Evolutionary conservation across 2,113 vertebrate species (phyloP).

Genomic region (Hucho hucho): DNA sequence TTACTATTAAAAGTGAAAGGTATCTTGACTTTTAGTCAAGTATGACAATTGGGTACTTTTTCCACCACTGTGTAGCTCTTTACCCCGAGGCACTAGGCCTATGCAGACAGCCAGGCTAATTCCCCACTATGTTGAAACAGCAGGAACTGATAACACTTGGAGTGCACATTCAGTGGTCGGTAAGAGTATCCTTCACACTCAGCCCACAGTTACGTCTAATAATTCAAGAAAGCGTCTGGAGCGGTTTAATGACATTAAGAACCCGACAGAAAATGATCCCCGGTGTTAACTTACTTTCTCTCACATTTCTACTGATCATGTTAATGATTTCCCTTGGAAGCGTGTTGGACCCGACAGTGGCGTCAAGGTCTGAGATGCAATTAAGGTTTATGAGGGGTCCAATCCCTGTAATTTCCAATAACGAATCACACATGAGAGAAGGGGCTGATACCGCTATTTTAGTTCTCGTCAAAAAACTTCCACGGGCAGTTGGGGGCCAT

Average conservation of each 20-base stretch:
- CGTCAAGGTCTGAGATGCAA: slow-evolving; percentile 69
- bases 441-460: slow-evolving; percentile 10
- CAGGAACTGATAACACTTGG: slow-evolving; percentile 57
- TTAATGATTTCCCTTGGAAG: slow-evolving; percentile 68
- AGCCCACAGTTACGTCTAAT: slow-evolving; percentile 54
- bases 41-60: too few species aligned
- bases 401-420: slow-evolving; percentile 59
- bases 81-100: too few species aligned
- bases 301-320: slow-evolving; percentile 63
- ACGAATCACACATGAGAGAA: slow-evolving; percentile 57
- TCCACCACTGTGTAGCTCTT: too few species aligned
- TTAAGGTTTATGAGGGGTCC: slow-evolving; percentile 67
- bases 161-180: slow-evolving; percentile 56
- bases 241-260: slow-evolving; percentile 63
- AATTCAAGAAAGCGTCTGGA: slow-evolving; percentile 67
- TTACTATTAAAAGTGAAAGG: too few species aligned
- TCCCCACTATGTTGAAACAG: slow-evolving; percentile 54
- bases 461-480: slow-evolving; percentile 9
- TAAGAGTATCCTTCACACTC: slow-evolving; percentile 49
- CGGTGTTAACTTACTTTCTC: slow-evolving; percentile 70
- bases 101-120: slow-evolving; percentile 18
- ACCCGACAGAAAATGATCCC: slow-evolving; percentile 67
- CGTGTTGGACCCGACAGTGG: slow-evolving; percentile 53
- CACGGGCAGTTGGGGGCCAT: background rate
- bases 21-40: too few species aligned